phyloP scores from a whole-genome alignment of 2,797 vertebrate species.

The Danio albolineatus region DNA sequence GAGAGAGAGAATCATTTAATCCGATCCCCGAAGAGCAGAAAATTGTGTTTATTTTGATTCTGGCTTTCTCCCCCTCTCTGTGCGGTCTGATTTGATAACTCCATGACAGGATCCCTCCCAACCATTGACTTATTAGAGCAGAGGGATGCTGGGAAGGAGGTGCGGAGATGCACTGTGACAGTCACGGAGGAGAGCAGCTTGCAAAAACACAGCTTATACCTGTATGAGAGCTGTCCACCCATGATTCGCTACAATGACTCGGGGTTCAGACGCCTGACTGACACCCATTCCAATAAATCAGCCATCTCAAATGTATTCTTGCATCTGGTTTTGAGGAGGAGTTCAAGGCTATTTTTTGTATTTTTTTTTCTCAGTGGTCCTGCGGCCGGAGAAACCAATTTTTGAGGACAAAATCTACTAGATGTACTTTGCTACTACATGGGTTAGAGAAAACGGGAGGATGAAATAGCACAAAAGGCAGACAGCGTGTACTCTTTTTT shows the following conservation, averaged over 20 bases:
- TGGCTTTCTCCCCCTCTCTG: constrained; percentile 33
- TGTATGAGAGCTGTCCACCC: constrained; percentile 27
- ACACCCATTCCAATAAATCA: constrained; percentile 10
- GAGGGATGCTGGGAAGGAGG: constrained; percentile 35
- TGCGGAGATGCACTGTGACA: constrained; percentile 30
- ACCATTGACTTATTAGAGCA: constrained; percentile 52
- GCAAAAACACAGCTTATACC: constrained; percentile 22
- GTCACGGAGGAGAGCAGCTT: constrained; percentile 34
- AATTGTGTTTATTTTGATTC: constrained; percentile 54
- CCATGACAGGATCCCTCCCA: constrained; percentile 46
- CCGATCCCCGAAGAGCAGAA: constrained; percentile 56
- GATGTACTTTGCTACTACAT: neutral
- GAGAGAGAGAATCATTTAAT: constrained; percentile 63
- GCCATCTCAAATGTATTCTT: constrained; percentile 19
- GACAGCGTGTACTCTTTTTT: constrained; percentile 17
- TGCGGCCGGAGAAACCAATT: constrained; percentile 32
- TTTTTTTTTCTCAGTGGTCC: constrained; percentile 10
- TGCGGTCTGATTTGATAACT: constrained; percentile 44
- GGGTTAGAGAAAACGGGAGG: neutral
- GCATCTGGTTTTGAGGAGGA: constrained; percentile 31
- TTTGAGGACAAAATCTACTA: constrained; percentile 16
- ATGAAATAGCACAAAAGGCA: constrained; percentile 11
- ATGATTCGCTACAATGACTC: constrained; percentile 18
- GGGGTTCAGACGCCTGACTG: constrained; percentile 22
- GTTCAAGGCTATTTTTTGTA: constrained; percentile 26